Evolutionary conservation across 2,113 vertebrate species (phyloP), one percentile per base, ranked within the genome.

Genomic region (Anser brachyrhynchus): DNA sequence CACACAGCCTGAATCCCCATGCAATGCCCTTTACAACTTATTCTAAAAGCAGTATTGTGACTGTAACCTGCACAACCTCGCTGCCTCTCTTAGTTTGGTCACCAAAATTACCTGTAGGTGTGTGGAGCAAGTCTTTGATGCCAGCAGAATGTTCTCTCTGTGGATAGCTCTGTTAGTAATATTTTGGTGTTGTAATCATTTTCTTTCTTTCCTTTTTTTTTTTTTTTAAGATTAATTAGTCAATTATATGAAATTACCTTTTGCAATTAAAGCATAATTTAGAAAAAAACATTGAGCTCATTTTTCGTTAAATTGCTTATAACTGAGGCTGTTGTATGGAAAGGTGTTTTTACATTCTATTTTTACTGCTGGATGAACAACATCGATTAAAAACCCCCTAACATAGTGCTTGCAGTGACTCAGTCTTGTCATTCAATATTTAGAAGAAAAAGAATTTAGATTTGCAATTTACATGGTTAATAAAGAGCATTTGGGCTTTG

Each of bases 241-340:
- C 92, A 83, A 92, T 94, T 95, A 86, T 71, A 92, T 90, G 54
- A 95, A 95, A 97, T 96, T 89, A 96, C 54, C 85, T 92, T 92
- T 95, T 94, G 83, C 91, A 95, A 93, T 97, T 96, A 96, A 94
- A 85, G 44, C 11, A 72, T 94, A 89, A 96, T 92, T 96, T 96
- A 93, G 89, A 54, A 76, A 89, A 94, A 97, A 96, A 26, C 54
- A 79, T 76, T 41, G 66, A 95, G 49, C 44, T 94, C 33, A 78
- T 96, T 96, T 95, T 66, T 96, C 93, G 95, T 70, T 55, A 61
- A 87, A 86, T 81, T 85, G 76, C 87, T 94, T 93, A 23, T 84
- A 91, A 69, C 66, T 87, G 21, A 49, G 51, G 58, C 71, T 85
- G 43, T 52, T 90, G 41, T 57, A 41, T 13, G 44, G 49, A 16